Conservation (phyloP, 2,113 vertebrate species). For the Carassius auratus region DNA sequence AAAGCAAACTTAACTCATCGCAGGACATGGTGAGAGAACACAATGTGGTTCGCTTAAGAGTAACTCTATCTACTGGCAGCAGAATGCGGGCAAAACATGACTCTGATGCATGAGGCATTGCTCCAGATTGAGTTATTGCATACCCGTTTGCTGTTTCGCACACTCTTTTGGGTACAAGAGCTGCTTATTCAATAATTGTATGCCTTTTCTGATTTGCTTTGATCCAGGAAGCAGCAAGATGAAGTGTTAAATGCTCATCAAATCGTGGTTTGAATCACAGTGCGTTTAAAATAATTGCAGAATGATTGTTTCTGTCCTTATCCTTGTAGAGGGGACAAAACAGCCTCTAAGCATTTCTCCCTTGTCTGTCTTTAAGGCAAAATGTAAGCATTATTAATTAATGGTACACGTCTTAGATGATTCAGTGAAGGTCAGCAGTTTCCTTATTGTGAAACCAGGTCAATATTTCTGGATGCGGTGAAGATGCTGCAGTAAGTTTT, state of each 20-base stretch:
- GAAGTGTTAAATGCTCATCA: neutral
- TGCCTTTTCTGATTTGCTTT: neutral
- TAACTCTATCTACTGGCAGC: neutral
- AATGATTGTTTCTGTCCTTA: neutral
- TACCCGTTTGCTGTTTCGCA: neutral
- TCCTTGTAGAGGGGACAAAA: neutral
- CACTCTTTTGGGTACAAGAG: neutral
- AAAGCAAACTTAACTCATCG: too few species aligned
- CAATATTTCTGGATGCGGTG: neutral
- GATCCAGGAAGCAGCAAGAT: neutral
- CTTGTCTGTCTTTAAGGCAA: constrained; percentile 1
- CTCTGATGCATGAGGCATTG: neutral
- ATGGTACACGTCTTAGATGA: neutral
- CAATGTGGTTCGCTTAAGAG: neutral
- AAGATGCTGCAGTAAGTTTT: constrained; percentile 18
- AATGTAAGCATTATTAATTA: neutral
- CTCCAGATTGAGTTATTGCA: neutral
- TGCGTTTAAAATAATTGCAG: neutral
- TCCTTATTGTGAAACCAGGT: neutral
- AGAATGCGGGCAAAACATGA: neutral
- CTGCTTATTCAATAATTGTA: neutral
- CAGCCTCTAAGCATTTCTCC: neutral
- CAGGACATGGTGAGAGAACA: too few species aligned
- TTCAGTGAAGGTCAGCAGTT: constrained; percentile 7
- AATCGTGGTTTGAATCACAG: neutral